Conservation (phyloP, 2,113 vertebrate genomes). For the Protobothrops mucrosquamatus region DNA sequence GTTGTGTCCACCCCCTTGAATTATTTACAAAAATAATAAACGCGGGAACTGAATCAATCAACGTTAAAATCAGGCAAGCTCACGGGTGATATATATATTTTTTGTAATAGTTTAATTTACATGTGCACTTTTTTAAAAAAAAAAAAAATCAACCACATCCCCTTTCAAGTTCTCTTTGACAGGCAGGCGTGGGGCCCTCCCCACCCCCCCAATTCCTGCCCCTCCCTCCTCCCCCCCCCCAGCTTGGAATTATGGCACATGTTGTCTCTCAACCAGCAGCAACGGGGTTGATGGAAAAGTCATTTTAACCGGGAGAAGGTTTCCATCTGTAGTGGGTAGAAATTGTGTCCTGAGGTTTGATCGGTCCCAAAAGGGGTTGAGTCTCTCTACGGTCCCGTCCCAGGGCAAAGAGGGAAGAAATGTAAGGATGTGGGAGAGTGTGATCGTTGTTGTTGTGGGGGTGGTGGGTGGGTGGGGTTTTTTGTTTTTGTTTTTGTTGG, state of each 20-base stretch:
- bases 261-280: neutral
- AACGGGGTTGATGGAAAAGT: neutral
- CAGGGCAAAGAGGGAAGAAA: conserved; percentile 8
- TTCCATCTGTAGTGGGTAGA: neutral
- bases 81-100: neutral
- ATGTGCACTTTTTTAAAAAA: conserved; percentile 35
- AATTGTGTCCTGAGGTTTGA: neutral
- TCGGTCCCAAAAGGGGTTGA: neutral
- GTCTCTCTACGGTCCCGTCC: conserved; percentile 29
- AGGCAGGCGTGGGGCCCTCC: neutral
- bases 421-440: conserved; percentile 30
- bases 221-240: neutral
- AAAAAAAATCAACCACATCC: neutral
- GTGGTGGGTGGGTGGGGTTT: neutral
- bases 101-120: conserved; percentile 50
- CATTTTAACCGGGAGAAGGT: neutral
- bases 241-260: conserved; percentile 1
- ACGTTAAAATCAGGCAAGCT: conserved; percentile 11
- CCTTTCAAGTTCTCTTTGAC: conserved; percentile 21
- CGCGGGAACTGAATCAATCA: too few species aligned
- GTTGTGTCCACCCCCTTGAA: neutral
- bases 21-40: too few species aligned
- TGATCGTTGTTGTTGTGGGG: neutral
- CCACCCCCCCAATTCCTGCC: neutral
- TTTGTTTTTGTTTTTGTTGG: too few species aligned